Evolutionary conservation across 2,888 invertebrate species (phyloP).

Genomic region (Melinaea marsaeus): DNA sequence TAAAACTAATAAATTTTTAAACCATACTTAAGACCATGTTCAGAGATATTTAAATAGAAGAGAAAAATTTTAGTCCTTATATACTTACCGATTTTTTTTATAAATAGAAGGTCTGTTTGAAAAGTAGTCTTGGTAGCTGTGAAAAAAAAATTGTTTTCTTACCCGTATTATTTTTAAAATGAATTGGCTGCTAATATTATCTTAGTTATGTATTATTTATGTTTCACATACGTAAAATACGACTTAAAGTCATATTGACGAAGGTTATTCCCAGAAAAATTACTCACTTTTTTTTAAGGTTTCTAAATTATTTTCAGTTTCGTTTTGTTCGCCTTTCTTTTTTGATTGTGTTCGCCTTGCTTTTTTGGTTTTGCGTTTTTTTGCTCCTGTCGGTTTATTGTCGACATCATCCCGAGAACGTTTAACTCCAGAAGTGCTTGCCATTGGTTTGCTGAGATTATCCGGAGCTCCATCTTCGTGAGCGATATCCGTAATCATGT

Average conservation of each 20-base stretch:
- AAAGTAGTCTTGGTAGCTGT: conserved; percentile 1
- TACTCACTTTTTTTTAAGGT: conserved; percentile 1
- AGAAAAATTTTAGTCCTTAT: background rate
- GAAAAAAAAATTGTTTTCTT: background rate
- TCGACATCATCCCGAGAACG: background rate
- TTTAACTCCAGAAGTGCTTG: conserved; percentile 3
- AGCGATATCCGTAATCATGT: background rate
- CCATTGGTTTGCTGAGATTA: background rate
- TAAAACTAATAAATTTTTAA: background rate
- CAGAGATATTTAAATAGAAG: background rate
- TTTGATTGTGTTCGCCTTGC: background rate
- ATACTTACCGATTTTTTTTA: background rate
- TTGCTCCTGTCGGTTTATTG: background rate
- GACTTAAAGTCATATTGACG: conserved; percentile 1
- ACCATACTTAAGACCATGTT: background rate
- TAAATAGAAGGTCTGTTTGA: background rate
- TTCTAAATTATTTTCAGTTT: background rate
- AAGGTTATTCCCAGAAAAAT: background rate
- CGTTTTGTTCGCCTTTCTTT: background rate
- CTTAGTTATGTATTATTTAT: no score
- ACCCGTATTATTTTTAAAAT: no score
- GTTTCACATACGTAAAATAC: background rate
- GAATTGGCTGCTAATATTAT: no score
- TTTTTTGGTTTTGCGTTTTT: background rate
- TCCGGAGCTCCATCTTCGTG: background rate